Conservation (phyloP, 2,888 invertebrate species). For the Eretmocerus hayati region DNA sequence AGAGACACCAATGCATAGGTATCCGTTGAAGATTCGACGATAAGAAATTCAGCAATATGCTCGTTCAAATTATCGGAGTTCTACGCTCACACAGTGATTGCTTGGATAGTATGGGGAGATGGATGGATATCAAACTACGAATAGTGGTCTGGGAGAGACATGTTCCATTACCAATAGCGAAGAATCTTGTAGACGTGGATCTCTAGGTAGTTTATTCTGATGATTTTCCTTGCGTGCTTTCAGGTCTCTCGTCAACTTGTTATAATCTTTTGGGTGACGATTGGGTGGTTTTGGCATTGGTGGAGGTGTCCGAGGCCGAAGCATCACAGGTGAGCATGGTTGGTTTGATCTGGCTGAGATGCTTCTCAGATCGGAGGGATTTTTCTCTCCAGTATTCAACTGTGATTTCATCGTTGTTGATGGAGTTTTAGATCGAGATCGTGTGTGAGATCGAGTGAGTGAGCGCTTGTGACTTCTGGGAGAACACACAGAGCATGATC, state of each 20-base stretch:
- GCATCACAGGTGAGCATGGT: conserved; percentile 42
- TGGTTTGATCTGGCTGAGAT: conserved; percentile 30
- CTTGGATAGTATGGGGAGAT: too few species aligned
- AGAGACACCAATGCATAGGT: too few species aligned
- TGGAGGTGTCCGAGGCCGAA: conserved; percentile 53
- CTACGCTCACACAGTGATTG: too few species aligned
- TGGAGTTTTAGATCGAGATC: conserved; percentile 56
- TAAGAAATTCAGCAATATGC: too few species aligned
- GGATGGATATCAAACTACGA: too few species aligned
- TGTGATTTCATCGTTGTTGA: conserved; percentile 54
- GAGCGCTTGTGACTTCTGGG: conserved; percentile 51
- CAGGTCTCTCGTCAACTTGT: conserved; percentile 44
- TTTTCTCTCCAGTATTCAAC: conserved; percentile 40
- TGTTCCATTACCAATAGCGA: conserved; percentile 37
- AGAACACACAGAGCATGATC: conserved; percentile 78
- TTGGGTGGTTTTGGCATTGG: conserved; percentile 52
- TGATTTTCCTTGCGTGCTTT: conserved; percentile 41
- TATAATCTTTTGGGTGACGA: conserved; percentile 52
- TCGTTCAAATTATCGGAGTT: too few species aligned
- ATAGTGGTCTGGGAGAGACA: too few species aligned
- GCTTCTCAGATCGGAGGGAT: conserved; percentile 35
- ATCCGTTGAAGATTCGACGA: too few species aligned
- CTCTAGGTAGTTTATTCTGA: conserved; percentile 36
- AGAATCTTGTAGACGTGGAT: conserved; percentile 43
- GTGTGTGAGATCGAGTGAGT: conserved; percentile 35